phyloP scores from a whole-genome alignment of 2,888 invertebrate species.

The Prosapia bicincta region DNA sequence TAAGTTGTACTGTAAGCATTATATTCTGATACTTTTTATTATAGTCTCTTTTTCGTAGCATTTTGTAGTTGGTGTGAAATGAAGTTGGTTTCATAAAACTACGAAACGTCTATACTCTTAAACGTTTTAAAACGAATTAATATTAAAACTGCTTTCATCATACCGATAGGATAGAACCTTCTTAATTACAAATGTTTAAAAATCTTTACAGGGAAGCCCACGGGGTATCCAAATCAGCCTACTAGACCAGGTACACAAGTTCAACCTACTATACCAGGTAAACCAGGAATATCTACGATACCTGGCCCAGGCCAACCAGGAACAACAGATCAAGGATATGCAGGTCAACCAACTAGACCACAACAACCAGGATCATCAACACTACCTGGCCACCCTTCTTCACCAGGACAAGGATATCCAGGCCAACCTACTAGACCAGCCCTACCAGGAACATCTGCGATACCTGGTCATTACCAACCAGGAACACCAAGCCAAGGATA shows the following conservation, averaged over 20 bases:
- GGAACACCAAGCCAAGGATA: slow-evolving; percentile 12
- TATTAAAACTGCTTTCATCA: too few relatives aligned
- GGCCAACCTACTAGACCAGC: slow-evolving; percentile 35
- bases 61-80: too few relatives aligned
- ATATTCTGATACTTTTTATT: too few relatives aligned
- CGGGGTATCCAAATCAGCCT: slow-evolving; percentile 28
- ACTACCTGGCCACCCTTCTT: slow-evolving; percentile 24
- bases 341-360: slow-evolving; percentile 39
- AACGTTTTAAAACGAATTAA: too few relatives aligned
- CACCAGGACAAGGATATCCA: slow-evolving; percentile 36
- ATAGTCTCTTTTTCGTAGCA: too few relatives aligned
- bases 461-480: slow-evolving; percentile 22
- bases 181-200: too few relatives aligned
- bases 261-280: slow-evolving; percentile 45
- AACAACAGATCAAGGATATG: slow-evolving; percentile 37
- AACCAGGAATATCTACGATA: slow-evolving; percentile 33
- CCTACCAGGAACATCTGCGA: slow-evolving; percentile 36
- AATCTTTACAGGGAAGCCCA: too few relatives aligned
- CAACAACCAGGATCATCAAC: slow-evolving; percentile 8
- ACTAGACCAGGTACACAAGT: slow-evolving; percentile 54
- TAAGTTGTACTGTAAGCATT: too few relatives aligned
- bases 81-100: too few relatives aligned
- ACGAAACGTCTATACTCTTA: too few relatives aligned
- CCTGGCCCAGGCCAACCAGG: slow-evolving; percentile 33
- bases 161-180: too few relatives aligned